Conservation (phyloP, 2,113 vertebrate species). For the Potamarius usumacintae region DNA sequence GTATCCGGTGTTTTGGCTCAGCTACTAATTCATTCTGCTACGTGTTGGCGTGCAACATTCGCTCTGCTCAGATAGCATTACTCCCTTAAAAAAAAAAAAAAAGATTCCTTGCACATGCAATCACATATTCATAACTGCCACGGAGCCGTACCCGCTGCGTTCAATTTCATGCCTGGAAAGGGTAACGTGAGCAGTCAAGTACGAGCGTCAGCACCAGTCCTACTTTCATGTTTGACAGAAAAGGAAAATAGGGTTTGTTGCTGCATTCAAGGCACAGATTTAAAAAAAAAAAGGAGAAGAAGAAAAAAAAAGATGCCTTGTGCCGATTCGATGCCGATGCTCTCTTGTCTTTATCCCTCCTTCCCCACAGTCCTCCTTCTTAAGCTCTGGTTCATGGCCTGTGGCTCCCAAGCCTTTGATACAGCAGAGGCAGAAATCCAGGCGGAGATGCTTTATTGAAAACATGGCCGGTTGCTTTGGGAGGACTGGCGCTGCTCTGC, state of each 20-base stretch:
- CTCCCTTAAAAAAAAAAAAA: slow-evolving; percentile 18
- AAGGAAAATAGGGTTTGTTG: slow-evolving; percentile 4
- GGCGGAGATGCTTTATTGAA: slow-evolving; percentile 56
- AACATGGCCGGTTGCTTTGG: slow-evolving; percentile 45
- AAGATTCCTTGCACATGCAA: slow-evolving; percentile 32
- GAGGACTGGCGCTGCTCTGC: slow-evolving; percentile 44
- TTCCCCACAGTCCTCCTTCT: slow-evolving; percentile 14
- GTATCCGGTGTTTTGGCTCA: slow-evolving; percentile 62
- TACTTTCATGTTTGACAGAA: slow-evolving; percentile 27
- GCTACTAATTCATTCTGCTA: slow-evolving; percentile 79
- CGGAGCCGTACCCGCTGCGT: slow-evolving; percentile 25
- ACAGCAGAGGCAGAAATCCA: slow-evolving; percentile 47
- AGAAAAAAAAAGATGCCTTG: background rate
- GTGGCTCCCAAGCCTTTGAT: slow-evolving; percentile 56
- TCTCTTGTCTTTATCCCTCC: slow-evolving; percentile 22
- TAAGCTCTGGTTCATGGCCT: slow-evolving; percentile 44
- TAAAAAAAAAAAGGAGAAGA: background rate
- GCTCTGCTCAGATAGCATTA: slow-evolving; percentile 31
- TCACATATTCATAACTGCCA: slow-evolving; percentile 48
- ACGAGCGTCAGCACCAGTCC: background rate
- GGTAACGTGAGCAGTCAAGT: slow-evolving; percentile 11
- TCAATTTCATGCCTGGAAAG: slow-evolving; percentile 36
- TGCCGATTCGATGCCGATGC: slow-evolving; percentile 16
- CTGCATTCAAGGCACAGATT: slow-evolving; percentile 3
- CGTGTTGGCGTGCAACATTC: slow-evolving; percentile 44